Evolutionary conservation across 1,140 invertebrate genomes (phyloP), one percentile per base, ranked within the genome.

Genomic region (Arion vulgaris): DNA sequence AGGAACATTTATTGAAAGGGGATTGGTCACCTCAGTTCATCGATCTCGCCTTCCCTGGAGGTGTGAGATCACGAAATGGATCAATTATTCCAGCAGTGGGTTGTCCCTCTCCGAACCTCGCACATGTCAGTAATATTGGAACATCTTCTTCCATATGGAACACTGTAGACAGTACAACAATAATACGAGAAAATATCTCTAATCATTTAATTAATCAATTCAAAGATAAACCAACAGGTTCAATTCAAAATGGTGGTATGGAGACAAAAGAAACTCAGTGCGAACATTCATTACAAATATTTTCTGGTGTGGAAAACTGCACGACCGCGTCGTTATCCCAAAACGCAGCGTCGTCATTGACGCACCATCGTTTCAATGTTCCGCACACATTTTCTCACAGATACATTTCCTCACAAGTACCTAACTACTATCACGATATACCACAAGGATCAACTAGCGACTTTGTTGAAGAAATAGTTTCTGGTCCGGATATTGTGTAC

Each of bases 11-110:
- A 32, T 49, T 53, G 41, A 75, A 75, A 75, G 73, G 73, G 1
- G 73, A 75, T 23, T 75, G 73, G 73, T 75, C 73, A 19, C 73
- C 73, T 9, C 73, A 75, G n/a, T 53, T 75, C 32, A 45, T 75
- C 9, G 73, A 75, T 51, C 49, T 75, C 0, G n/a, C 11, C 28
- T 75, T 34, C 32, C 7, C 51, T 49, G 73, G 38, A 17, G 17
- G 11, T 34, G 45, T 15, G 32, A 28, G 0, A 32, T 51, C 73
- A 34, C 26, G 26, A 9, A 9, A 15, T 1, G 45, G 45, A 28
- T 49, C 39, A 1, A 34, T 23, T 2, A 57, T 49, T 39, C 7
- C 32, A 34, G 34, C 32, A 19, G 73, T 41, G 17, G 36, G 11
- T 26, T 19, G 2, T 7, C n/a, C 41, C 17, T 36, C 73, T 13